Evolutionary conservation across 2,113 vertebrate species (phyloP).

Genomic region (Tyrannus savana): DNA sequence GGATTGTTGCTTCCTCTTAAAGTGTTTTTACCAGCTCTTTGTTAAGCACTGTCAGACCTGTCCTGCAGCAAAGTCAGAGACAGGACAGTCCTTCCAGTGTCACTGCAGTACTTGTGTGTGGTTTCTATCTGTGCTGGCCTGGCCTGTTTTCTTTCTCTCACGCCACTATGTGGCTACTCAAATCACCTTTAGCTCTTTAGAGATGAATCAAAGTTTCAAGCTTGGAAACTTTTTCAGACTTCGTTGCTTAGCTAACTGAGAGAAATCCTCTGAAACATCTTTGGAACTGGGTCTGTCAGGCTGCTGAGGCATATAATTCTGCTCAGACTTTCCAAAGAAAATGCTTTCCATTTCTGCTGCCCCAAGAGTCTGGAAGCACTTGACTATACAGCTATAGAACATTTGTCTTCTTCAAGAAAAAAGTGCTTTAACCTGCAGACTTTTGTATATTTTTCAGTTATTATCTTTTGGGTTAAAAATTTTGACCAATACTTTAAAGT

Average conservation of each 20-base stretch:
- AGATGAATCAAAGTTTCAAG: background rate
- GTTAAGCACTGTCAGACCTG: background rate
- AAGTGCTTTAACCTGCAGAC: background rate
- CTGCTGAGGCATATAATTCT: background rate
- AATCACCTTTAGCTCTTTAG: background rate
- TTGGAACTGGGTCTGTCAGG: background rate
- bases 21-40: background rate
- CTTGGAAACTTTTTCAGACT: background rate
- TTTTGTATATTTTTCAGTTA: background rate
- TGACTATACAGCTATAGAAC: background rate
- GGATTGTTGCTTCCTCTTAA: background rate
- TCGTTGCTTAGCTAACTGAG: background rate
- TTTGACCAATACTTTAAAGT: background rate
- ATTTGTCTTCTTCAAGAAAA: background rate
- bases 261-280: background rate
- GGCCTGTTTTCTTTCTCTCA: background rate
- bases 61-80: background rate
- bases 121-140: background rate
- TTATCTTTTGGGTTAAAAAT: background rate
- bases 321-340: background rate
- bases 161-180: fast-evolving
- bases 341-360: background rate
- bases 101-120: background rate
- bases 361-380: background rate
- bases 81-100: background rate